Conservation (phyloP, 1,140 invertebrate genomes). For the Cydia pomonella region DNA sequence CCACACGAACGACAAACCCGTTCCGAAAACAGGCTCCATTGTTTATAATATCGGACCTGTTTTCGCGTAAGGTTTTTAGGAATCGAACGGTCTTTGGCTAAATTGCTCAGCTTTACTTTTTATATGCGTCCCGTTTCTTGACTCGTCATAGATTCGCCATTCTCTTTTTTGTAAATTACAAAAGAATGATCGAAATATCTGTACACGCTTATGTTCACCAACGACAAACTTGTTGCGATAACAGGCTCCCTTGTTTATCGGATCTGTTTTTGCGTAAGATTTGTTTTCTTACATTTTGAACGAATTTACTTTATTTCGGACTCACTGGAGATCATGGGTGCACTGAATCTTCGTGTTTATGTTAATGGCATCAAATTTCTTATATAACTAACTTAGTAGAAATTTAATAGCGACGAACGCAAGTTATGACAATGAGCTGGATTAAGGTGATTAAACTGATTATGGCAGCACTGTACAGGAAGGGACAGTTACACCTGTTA, state of each 20-base stretch:
- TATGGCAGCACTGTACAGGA: conserved; percentile 8
- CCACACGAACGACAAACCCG: conserved; percentile 54
- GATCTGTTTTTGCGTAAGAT: too few species aligned
- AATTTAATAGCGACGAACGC: not conserved
- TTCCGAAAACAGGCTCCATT: conserved; percentile 37
- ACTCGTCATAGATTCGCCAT: not conserved
- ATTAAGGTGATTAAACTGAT: not conserved
- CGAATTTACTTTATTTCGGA: too few species aligned
- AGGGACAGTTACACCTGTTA: conserved; percentile 8
- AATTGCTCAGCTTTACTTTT: not conserved
- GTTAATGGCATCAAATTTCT: too few species aligned
- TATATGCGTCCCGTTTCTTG: not conserved
- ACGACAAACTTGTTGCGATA: too few species aligned
- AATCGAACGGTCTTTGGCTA: conserved; percentile 17
- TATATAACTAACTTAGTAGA: too few species aligned
- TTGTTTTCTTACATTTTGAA: too few species aligned
- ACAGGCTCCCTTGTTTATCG: too few species aligned
- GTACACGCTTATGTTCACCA: too few species aligned
- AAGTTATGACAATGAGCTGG: not conserved
- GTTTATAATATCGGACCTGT: conserved; percentile 26
- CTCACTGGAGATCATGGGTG: too few species aligned
- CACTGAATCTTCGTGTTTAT: too few species aligned
- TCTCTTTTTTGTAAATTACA: not conserved
- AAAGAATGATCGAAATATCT: too few species aligned
- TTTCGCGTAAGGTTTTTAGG: conserved; percentile 19